These are phyloP conservation scores for Hartigia nigra DNA, from an alignment of 2,888 invertebrate species.

Conservation along the genomic window DNA sequence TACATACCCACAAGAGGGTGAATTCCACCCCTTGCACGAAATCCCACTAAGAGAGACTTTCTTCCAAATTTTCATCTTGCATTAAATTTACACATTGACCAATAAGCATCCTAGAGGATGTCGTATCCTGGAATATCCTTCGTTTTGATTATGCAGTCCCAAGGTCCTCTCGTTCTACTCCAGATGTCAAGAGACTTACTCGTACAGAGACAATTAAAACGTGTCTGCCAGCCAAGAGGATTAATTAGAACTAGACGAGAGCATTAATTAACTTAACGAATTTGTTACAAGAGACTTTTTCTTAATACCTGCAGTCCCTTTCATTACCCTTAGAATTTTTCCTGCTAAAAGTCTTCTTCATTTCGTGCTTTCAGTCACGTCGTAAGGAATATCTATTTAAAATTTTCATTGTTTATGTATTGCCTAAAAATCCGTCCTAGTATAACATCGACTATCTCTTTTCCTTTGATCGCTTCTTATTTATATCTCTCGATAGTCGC, in stretches of 20 bases:
- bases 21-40: conserved; percentile 23
- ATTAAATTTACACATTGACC: not conserved
- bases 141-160: not conserved
- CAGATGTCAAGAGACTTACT: not conserved
- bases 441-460: not conserved
- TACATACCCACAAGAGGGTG: conserved; percentile 37
- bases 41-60: not conserved
- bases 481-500: not conserved
- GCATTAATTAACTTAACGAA: not conserved
- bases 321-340: not conserved
- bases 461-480: not conserved
- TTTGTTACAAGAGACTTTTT: not conserved
- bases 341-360: rapidly evolving
- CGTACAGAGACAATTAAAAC: not conserved
- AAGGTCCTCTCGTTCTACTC: not conserved
- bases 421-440: conserved; percentile 2
- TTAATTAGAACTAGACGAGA: not conserved
- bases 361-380: not conserved
- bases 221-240: not conserved
- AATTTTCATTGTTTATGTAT: not conserved
- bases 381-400: not conserved
- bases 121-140: not conserved
- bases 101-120: not conserved
- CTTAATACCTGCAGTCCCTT: not conserved
- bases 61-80: not conserved